A percentile compares a stretch with the other conserved stretches of the same genome.
Conservation (phyloP, 2,888 invertebrate species). For the Tuberolachnus salignus region DNA sequence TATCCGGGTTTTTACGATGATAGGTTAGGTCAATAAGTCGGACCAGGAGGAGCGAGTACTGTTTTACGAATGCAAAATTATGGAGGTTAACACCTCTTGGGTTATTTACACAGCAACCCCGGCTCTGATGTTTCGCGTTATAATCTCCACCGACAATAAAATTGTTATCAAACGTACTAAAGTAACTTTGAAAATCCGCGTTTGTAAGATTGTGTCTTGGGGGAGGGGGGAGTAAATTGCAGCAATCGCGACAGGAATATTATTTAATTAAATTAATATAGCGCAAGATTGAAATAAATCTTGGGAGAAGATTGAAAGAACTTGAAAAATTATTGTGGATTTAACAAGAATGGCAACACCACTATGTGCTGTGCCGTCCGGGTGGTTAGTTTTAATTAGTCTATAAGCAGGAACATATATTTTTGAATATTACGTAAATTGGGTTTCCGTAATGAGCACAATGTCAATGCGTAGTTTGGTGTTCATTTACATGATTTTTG, state of each 20-base stretch:
- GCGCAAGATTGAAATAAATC: not conserved
- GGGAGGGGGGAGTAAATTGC: slow-evolving; percentile 45
- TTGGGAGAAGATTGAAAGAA: not conserved
- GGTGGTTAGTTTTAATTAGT: slow-evolving; percentile 4
- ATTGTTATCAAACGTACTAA: slow-evolving; percentile 7
- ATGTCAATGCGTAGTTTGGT: not conserved
- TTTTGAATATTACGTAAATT: slow-evolving; percentile 2
- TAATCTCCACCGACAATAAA: slow-evolving; percentile 22
- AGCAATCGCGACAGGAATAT: not conserved
- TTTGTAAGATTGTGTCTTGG: slow-evolving; percentile 23
- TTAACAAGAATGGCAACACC: slow-evolving; percentile 20
- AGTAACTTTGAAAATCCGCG: slow-evolving; percentile 22
- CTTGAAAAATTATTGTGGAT: not conserved
- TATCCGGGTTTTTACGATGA: slow-evolving; percentile 59
- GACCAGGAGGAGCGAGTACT: slow-evolving; percentile 58
- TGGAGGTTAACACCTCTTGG: slow-evolving; percentile 39
- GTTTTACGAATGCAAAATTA: not conserved
- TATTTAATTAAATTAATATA: not conserved
- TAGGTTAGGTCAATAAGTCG: slow-evolving; percentile 60
- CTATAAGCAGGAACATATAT: not conserved
- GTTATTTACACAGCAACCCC: slow-evolving; percentile 25
- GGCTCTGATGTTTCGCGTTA: slow-evolving; percentile 15
- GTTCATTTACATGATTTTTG: slow-evolving; percentile 27
- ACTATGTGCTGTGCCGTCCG: slow-evolving; percentile 11
- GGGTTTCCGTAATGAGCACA: slow-evolving; percentile 24